Conservation (phyloP, 2,888 invertebrate genomes). For the Tachina fera region DNA sequence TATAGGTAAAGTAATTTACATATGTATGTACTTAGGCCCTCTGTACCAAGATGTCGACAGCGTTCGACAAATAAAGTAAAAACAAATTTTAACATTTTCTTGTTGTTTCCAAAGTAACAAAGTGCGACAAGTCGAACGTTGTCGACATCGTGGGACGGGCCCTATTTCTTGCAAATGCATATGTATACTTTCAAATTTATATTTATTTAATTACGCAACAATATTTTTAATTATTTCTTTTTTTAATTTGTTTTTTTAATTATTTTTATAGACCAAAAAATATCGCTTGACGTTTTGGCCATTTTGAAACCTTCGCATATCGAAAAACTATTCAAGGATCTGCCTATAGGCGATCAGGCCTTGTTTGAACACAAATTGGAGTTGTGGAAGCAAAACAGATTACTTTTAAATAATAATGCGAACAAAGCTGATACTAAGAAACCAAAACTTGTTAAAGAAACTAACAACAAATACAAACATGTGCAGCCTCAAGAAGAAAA, state of each 20-base stretch:
- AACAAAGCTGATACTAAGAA: background rate
- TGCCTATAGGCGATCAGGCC: constrained; percentile 58
- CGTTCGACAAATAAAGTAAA: too few relatives aligned
- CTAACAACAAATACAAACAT: background rate
- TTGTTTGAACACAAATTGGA: constrained; percentile 60
- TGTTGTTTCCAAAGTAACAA: too few relatives aligned
- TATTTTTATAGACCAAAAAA: constrained; percentile 54
- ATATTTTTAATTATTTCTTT: too few relatives aligned
- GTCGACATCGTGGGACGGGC: too few relatives aligned
- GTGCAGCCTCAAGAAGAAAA: background rate
- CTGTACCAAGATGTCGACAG: too few relatives aligned
- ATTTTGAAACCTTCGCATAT: constrained; percentile 49
- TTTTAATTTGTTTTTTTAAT: background rate
- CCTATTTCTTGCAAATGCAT: too few relatives aligned
- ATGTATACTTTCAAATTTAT: too few relatives aligned
- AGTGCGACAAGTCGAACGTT: too few relatives aligned
- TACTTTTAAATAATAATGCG: background rate
- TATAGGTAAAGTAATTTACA: constrained; percentile 38
- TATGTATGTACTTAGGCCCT: too few relatives aligned
- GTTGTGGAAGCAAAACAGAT: constrained; percentile 50
- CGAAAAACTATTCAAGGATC: constrained; percentile 50
- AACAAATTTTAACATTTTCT: too few relatives aligned
- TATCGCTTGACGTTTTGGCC: constrained; percentile 31
- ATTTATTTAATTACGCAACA: background rate
- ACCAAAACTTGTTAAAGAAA: background rate